Percentiles rank a stretch among this genome's conserved stretches.
These are phyloP conservation scores for Lasioglossum zephyrum DNA, from an alignment of 2,888 invertebrate genomes.

Conservation along the genomic window DNA sequence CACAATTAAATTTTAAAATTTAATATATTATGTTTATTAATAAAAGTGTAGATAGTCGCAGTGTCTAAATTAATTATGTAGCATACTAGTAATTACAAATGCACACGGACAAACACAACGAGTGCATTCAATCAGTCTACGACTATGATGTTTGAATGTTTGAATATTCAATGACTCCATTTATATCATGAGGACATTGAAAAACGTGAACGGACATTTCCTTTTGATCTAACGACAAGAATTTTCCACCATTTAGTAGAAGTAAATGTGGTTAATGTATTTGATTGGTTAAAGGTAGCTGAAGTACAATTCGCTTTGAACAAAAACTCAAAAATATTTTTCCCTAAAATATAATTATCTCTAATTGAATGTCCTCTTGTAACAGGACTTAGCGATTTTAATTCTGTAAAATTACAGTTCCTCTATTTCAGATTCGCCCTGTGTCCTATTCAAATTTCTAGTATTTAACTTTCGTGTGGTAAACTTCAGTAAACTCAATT, in stretches of 20 bases:
- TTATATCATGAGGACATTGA: background rate
- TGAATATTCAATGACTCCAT: slow-evolving; percentile 8
- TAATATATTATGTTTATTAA: background rate
- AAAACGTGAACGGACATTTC: background rate
- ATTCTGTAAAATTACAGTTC: background rate
- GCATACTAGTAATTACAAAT: background rate
- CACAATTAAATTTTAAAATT: background rate
- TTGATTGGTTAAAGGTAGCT: background rate
- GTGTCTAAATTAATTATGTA: background rate
- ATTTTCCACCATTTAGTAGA: background rate
- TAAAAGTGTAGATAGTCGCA: background rate
- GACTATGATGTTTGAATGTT: background rate
- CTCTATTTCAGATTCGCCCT: background rate
- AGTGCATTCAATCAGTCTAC: background rate
- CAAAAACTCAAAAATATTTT: background rate
- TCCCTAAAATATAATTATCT: background rate
- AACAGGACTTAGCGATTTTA: background rate
- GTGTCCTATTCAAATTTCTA: background rate
- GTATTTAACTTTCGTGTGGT: background rate
- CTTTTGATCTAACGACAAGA: background rate
- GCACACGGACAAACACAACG: too few relatives aligned
- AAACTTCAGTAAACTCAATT: too few relatives aligned
- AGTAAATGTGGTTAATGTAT: background rate
- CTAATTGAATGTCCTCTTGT: background rate
- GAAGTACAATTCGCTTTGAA: background rate